A percentile compares a stretch with the other conserved stretches of the same genome.
phyloP scores from a whole-genome alignment of 2,113 vertebrate genomes.

The Lathamus discolor region DNA sequence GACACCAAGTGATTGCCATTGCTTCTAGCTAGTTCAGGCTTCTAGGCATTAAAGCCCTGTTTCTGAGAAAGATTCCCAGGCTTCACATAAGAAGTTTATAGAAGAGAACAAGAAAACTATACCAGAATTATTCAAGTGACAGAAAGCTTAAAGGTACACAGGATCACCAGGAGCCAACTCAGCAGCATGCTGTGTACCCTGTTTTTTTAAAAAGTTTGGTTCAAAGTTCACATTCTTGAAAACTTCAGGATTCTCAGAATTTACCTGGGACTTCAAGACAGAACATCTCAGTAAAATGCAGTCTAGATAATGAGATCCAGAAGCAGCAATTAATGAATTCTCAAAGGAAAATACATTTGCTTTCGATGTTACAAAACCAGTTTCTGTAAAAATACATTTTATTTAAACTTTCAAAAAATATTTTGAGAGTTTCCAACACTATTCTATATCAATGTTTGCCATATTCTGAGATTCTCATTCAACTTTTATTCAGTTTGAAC shows the following conservation, averaged over 20 bases:
- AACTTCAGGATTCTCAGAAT: neutral
- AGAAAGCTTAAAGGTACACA: neutral
- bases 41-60: neutral
- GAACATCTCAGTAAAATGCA: neutral
- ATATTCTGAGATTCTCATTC: neutral
- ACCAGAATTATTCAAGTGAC: neutral
- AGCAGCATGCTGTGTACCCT: neutral
- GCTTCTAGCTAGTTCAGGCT: neutral
- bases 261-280: neutral
- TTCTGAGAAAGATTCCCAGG: neutral
- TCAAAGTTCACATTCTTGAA: neutral
- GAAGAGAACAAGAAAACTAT: neutral
- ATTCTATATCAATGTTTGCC: neutral
- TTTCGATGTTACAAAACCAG: neutral
- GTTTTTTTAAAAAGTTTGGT: neutral
- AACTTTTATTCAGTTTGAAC: neutral
- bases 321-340: neutral
- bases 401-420: neutral
- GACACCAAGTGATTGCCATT: neutral
- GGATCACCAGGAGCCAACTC: neutral
- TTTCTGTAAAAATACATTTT: neutral
- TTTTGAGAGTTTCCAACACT: neutral
- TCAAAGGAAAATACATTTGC: neutral
- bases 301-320: neutral
- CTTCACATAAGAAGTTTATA: neutral